phyloP scores from a whole-genome alignment of 2,797 vertebrate genomes.

The Sebastes nivosus region DNA sequence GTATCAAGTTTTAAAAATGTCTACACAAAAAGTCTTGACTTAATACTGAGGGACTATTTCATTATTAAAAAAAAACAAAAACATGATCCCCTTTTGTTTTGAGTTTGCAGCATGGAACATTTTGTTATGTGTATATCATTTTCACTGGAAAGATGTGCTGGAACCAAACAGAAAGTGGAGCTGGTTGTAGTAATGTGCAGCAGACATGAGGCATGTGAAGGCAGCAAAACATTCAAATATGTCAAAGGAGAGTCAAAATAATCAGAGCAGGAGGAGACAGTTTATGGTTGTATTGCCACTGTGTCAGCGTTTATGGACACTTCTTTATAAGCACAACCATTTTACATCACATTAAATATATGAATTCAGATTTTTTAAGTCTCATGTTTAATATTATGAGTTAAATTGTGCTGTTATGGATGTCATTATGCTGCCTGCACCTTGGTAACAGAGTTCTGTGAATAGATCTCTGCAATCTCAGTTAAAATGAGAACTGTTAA shows the following conservation, averaged over 20 bases:
- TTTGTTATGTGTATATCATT: background rate
- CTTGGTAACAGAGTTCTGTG: background rate
- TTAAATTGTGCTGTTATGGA: background rate
- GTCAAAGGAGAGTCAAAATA: background rate
- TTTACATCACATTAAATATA: background rate
- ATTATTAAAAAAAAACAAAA: background rate
- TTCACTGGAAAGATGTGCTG: background rate
- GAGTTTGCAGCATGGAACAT: background rate
- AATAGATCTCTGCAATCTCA: background rate
- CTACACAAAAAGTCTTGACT: background rate
- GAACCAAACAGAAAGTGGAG: background rate
- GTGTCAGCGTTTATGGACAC: too few species aligned
- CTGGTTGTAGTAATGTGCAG: background rate
- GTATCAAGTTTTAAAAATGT: background rate
- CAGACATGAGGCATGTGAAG: background rate
- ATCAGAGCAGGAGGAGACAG: background rate
- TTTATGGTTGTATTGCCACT: background rate
- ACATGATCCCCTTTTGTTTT: background rate
- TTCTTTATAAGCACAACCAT: background rate
- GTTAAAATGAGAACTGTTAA: background rate
- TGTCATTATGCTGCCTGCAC: background rate
- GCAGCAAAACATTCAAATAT: background rate
- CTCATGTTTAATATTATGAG: background rate
- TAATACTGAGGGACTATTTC: background rate
- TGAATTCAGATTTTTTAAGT: background rate